Evolutionary conservation across 2,888 invertebrate species (phyloP), one percentile per base, ranked within the genome.

Genomic region (Heliconius ethilla): DNA sequence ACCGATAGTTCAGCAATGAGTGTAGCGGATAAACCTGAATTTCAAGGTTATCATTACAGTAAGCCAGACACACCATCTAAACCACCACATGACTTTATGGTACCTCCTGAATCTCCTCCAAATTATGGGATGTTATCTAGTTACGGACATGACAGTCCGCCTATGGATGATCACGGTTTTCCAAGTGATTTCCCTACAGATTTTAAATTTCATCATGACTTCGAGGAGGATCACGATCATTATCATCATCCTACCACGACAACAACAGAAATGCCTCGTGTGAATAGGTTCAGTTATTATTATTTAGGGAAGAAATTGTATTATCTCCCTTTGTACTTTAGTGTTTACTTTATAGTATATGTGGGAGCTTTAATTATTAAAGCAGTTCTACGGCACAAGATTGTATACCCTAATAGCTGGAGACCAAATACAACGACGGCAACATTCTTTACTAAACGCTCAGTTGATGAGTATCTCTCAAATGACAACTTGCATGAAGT

Each of bases 261-360:
- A 40, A 40, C 92, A 0, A 91, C 95, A 3, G 95, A 95, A 87
- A 94, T 91, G 85, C 95, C 95, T 83, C 92, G 96, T 87, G 95
- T 95, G 13, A 96, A 95, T 85, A 94, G 92, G 87, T 96, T 96
- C 92, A 96, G 96, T 86, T 97, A 97, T 87, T 97, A 97, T 85
- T 97, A 96, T 85, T 93, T 97, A 80, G 97, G 97, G 4, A 95
- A 96, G 83, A 97, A 97, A 85, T 90, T 97, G 59, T 97, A 97
- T 95, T 97, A 97, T 86, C 92, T 97, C 80, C 97, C 97, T 0
- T 89, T 97, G 69, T 97, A 97, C 88, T 97, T 97, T 87, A 97
- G 97, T 86, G 96, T 97, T 22, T 97, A 96, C 83, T 96, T 96
- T 82, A 95, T 96, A 75, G 90, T 96, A 78, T 97, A 97, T 85